phyloP scores from a whole-genome alignment of 2,888 invertebrate species.

The Meteorus colon region DNA sequence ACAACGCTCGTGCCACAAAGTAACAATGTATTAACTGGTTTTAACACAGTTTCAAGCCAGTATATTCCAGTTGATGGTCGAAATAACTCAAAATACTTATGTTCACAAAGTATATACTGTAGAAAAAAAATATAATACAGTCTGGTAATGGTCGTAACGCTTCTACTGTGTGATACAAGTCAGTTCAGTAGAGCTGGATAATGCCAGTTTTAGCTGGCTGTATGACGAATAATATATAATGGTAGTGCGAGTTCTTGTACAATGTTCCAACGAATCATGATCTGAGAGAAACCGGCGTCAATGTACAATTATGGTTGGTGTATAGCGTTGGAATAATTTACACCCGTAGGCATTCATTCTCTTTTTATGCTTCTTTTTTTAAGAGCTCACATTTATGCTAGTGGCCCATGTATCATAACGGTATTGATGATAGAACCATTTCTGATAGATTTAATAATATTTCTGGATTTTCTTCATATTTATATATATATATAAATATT shows the following conservation, averaged over 20 bases:
- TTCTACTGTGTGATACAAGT: constrained; percentile 1
- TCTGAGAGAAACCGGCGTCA: neutral
- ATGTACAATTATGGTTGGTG: neutral
- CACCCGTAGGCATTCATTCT: no score
- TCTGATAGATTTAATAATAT: no score
- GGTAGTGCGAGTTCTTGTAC: constrained; percentile 29
- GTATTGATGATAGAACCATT: no score
- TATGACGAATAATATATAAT: constrained; percentile 37
- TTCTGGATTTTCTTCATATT: no score
- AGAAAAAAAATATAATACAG: constrained; percentile 41
- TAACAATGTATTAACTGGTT: neutral
- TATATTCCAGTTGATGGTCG: constrained; percentile 27
- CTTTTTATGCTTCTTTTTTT: no score
- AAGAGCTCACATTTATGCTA: no score
- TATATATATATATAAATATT: no score
- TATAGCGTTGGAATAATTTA: no score
- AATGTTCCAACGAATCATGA: constrained; percentile 21
- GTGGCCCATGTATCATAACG: no score
- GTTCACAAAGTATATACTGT: constrained; percentile 15
- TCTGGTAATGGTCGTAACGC: constrained; percentile 46
- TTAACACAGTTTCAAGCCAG: constrained; percentile 23
- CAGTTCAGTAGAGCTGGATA: constrained; percentile 57
- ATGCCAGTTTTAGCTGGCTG: constrained; percentile 68
- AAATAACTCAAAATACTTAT: constrained; percentile 31
- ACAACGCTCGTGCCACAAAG: neutral